phyloP scores from a whole-genome alignment of 2,888 invertebrate genomes.

The Caenorhabditis afra region DNA sequence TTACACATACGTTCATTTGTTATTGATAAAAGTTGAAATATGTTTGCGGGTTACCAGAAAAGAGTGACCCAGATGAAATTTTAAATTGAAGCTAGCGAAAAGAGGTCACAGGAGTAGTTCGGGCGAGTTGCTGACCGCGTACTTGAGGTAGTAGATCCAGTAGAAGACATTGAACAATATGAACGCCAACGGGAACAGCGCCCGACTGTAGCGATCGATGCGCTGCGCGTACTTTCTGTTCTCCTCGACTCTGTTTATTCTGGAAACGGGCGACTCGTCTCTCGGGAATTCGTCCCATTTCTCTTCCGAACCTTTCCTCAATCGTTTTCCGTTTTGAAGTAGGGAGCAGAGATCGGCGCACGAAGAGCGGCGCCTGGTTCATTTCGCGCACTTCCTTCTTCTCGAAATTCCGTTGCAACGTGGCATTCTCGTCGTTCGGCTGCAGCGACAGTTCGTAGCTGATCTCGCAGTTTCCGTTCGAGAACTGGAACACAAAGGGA shows the following conservation, averaged over 20 bases:
- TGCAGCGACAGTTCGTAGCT: constrained; percentile 65
- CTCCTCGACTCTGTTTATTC: constrained; percentile 69
- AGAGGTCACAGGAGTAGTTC: constrained; percentile 35
- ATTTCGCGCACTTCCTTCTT: constrained; percentile 70
- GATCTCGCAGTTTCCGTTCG: constrained; percentile 50
- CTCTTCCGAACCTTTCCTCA: constrained; percentile 65
- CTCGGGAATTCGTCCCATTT: constrained; percentile 13
- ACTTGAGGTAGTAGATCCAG: constrained; percentile 75
- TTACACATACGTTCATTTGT: constrained; percentile 11
- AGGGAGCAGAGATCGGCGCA: constrained; percentile 64
- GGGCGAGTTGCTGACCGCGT: constrained; percentile 58
- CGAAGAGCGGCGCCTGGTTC: constrained; percentile 67
- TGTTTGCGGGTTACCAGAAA: constrained; percentile 23
- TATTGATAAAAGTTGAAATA: constrained; percentile 26
- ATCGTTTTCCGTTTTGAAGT: constrained; percentile 66
- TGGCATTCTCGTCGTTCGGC: constrained; percentile 51
- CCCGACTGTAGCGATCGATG: constrained; percentile 70
- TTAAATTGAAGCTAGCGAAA: constrained; percentile 13
- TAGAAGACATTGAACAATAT: constrained; percentile 74
- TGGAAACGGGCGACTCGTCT: constrained; percentile 34
- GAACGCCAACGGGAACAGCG: constrained; percentile 76
- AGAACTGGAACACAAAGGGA: constrained; percentile 49
- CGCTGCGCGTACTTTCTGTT: constrained; percentile 73
- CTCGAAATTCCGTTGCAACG: constrained; percentile 59
- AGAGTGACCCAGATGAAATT: constrained; percentile 10